A percentile compares a stretch with the other conserved stretches of the same genome.
phyloP scores from a whole-genome alignment of 2,797 vertebrate species.

The Perodicticus potto region DNA sequence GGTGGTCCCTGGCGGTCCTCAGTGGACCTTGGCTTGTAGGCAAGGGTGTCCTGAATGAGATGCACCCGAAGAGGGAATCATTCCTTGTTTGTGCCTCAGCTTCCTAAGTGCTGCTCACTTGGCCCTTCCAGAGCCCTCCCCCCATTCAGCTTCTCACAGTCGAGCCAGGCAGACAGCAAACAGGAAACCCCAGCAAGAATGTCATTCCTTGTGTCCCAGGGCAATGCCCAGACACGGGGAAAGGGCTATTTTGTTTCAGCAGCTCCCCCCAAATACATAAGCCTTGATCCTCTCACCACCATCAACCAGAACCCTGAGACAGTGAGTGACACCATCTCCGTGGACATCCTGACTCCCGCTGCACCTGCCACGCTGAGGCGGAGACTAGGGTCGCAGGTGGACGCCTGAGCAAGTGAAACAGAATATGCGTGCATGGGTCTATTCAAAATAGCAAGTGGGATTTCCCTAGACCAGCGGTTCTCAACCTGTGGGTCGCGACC shows the following conservation, averaged over 20 bases:
- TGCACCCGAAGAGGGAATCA: background rate
- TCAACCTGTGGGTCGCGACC: no score
- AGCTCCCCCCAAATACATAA: background rate
- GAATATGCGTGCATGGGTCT: fast-evolving
- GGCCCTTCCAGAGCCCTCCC: slow-evolving; percentile 29
- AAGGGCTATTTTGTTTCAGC: background rate
- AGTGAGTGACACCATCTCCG: fast-evolving
- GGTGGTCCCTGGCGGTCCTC: background rate
- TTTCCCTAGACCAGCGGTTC: no score
- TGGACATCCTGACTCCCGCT: fast-evolving
- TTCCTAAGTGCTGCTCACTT: slow-evolving; percentile 31
- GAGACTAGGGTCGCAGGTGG: no score
- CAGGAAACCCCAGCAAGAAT: slow-evolving; percentile 67
- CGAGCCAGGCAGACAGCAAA: slow-evolving; percentile 59
- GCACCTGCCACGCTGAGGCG: fast-evolving
- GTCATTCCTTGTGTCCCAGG: background rate
- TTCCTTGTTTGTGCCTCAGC: slow-evolving; percentile 67
- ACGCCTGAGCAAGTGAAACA: background rate
- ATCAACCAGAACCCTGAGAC: background rate
- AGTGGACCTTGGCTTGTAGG: background rate
- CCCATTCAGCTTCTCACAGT: background rate
- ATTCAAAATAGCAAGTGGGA: background rate
- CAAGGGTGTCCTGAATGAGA: fast-evolving
- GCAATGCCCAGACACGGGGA: background rate
- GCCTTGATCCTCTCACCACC: background rate